A percentile compares a stretch with the other conserved stretches of the same genome.
phyloP scores from a whole-genome alignment of 2,797 vertebrate species.

The Sebastes minor region DNA sequence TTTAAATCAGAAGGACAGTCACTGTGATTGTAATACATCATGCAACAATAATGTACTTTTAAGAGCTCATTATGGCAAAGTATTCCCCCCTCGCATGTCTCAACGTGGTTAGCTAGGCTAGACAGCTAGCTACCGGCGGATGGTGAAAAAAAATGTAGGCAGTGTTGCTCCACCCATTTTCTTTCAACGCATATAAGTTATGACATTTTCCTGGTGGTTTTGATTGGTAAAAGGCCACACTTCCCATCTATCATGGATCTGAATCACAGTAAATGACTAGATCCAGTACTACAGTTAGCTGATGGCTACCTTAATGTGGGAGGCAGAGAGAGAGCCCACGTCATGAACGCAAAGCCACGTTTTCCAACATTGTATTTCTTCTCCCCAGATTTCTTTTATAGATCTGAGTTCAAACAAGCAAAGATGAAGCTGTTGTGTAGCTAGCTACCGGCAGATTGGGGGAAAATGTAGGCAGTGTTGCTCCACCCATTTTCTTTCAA shows the following conservation, averaged over 20 bases:
- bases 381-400: conserved; percentile 29
- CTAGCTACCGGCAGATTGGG: too few relatives aligned
- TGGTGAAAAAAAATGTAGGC: background rate
- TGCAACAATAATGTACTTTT: background rate
- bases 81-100: background rate
- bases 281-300: background rate
- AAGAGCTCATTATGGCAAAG: background rate
- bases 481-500: too few relatives aligned
- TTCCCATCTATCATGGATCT: background rate
- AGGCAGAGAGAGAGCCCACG: background rate
- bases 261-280: background rate
- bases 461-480: too few relatives aligned
- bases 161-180: background rate
- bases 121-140: conserved; percentile 38
- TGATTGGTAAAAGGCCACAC: background rate
- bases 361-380: background rate
- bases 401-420: conserved; percentile 5
- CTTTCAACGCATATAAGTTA: fast-evolving
- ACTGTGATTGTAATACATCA: fast-evolving
- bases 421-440: conserved; percentile 79
- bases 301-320: background rate
- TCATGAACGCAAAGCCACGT: conserved; percentile 1
- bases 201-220: background rate
- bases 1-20: background rate
- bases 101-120: conserved; percentile 44